Base-by-base conservation (phyloP, 2,113 vertebrate species). In the Cromileptes altivelis region DNA sequence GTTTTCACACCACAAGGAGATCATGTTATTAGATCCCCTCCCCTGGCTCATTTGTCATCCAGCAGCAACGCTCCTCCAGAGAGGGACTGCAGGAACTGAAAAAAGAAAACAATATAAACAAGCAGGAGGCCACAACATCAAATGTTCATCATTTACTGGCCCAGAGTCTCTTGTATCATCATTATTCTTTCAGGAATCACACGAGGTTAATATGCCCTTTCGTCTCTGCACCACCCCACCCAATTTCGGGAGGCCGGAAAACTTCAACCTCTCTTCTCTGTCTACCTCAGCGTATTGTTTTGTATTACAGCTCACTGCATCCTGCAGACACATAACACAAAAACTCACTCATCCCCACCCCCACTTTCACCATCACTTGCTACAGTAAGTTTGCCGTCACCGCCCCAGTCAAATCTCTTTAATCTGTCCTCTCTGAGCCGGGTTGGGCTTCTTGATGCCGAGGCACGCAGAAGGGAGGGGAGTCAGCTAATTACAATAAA, bases 21-120 rank as follows among this genome's bases (percentile, higher is more conserved):
- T 91, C 80, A 75, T 92, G 91, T 94, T 94, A 94, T 94, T 93
- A 94, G 91, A 94, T 92, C 87, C 88, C 89, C 80, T 91, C 91
- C 88, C 91, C 61, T 77, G 83, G 85, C 88, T 93, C 92, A 90
- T 94, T 93, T 94, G 92, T 94, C 94, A 93, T 94, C 92, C 92
- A 78, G 92, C 84, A 89, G 88, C 90, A 75, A 45, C 70, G 14
- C 87, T 88, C 84, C 87, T 90, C 80, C 74, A 63, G 86, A 91
- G 77, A 55, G 67, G 69, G 75, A 88, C 85, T 85, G 88, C 83
- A 83, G 87, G 78, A 88, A 75, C 80, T 80, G 70, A 84, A 83
- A 77, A 80, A 84, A 85, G 72, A 70, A 80, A 90, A 93, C 89
- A 89, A 88, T 88, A 86, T 84, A 82, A 90, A 78, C 79, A 87